phyloP scores from a whole-genome alignment of 2,888 invertebrate species.

The Conchocele bisecta region DNA sequence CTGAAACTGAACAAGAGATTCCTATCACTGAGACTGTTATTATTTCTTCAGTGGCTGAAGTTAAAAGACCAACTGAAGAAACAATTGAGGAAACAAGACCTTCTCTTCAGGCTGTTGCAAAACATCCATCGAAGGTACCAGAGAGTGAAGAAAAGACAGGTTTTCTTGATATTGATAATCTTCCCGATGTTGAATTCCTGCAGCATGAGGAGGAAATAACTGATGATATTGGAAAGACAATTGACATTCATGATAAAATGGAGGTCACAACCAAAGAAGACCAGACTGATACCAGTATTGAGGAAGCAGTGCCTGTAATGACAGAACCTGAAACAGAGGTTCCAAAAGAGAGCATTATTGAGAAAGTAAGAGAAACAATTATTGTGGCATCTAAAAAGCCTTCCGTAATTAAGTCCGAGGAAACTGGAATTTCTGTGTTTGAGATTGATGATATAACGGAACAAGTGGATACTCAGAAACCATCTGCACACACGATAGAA shows the following conservation, averaged over 20 bases:
- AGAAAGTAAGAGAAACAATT: constrained; percentile 13
- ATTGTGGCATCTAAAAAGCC: constrained; percentile 34
- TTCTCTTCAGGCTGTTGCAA: not conserved
- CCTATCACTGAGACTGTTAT: constrained; percentile 30
- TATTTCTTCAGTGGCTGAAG: constrained; percentile 41
- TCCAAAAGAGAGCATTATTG: constrained; percentile 3
- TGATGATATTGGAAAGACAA: not conserved
- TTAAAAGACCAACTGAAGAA: constrained; percentile 49
- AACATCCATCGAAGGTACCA: constrained; percentile 21
- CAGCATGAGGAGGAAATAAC: not conserved
- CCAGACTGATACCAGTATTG: not conserved
- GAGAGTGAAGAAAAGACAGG: constrained; percentile 20
- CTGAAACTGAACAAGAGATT: constrained; percentile 20
- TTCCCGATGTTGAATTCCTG: not conserved
- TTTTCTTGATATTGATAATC: constrained; percentile 16
- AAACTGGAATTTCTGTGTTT: too few species aligned
- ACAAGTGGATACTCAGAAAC: too few species aligned
- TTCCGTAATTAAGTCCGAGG: too few species aligned
- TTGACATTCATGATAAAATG: not conserved
- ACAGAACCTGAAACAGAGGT: constrained; percentile 1
- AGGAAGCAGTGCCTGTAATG: not conserved
- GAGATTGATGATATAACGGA: too few species aligned
- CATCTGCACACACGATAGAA: too few species aligned
- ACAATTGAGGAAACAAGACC: constrained; percentile 17
- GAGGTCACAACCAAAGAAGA: not conserved